Evolutionary conservation across 2,113 vertebrate species (phyloP).

Genomic region (Melanerpes formicivorus): DNA sequence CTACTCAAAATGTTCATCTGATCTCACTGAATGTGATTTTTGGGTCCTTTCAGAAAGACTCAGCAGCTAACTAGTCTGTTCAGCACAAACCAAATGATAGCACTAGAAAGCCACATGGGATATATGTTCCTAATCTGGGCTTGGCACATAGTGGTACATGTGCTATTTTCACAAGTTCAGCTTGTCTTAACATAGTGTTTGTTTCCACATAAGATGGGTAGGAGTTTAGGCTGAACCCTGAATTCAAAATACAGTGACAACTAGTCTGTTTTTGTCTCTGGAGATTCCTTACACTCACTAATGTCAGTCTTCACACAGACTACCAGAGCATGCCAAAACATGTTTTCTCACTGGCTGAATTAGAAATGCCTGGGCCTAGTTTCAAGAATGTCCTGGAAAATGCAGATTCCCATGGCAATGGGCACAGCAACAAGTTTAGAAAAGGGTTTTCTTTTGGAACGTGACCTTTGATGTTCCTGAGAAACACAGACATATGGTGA

Average conservation of each 20-base stretch:
- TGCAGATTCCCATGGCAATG: neutral
- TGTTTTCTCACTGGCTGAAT: neutral
- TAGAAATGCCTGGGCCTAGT: neutral
- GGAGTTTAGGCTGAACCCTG: neutral
- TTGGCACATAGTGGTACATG: neutral
- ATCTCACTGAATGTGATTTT: neutral
- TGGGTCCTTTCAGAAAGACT: neutral
- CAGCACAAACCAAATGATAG: neutral
- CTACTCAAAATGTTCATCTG: neutral
- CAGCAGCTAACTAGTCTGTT: neutral
- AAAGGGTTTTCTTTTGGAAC: neutral
- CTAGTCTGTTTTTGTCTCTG: neutral
- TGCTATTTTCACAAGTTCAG: neutral
- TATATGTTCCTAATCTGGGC: neutral
- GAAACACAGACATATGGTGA: neutral
- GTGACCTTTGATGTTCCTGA: neutral
- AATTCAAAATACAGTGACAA: neutral
- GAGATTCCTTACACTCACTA: neutral
- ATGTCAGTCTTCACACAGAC: neutral
- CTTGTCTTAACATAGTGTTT: neutral
- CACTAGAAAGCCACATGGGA: neutral
- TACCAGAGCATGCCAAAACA: neutral
- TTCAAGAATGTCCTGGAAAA: neutral
- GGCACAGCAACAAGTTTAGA: neutral
- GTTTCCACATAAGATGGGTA: neutral